Base-by-base conservation (phyloP, 2,113 vertebrate genomes). In the Illadopsis cleaveri region DNA sequence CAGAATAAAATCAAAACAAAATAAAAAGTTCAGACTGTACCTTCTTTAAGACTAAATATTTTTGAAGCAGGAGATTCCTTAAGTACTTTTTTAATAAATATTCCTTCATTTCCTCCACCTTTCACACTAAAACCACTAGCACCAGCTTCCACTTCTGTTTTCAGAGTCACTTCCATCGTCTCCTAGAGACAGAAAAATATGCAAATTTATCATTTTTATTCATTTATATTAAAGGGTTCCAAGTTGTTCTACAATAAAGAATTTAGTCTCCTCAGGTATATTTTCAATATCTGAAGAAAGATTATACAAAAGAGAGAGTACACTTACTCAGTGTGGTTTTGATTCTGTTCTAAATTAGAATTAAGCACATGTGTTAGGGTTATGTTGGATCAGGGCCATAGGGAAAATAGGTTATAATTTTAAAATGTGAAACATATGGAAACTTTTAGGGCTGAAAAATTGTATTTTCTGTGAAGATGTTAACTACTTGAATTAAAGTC, bases 1-100 rank as follows among this genome's bases (percentile, higher is more conserved):
- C 4, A 31, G n/a, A 61, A 51, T 56, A 54, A n/a, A 44, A 42
- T 38, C 2, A 19, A 20, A 57, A 19, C 4, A 33, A 62, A 57
- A 9, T 8, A 65, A 65, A 87, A 93, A 56, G 8, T 47, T 61
- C 25, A 71, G 53, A 84, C 54, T n/a, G 33, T 97, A 99, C 99
- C 99, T 99, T 99, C 99, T 98, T 95, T 98, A 75, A 99, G 95
- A 92, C 96, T 98, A 94, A 99, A 98, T 95, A 98, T 96, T 96
- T 98, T 99, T 77, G 98, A 99, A 13, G 99, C 99, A 15, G 99
- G 96, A 37, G 99, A 99, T 72, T 98, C 99, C 90, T 98, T 98
- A 44, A 99, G 97, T 51, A 99, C 99, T 89, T 99, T 98, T 89
- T 99, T 99, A 57, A 99, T 98, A 88, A 99, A 99, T 94, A 99